Conservation (phyloP, 2,797 vertebrate genomes). For the Sylvia borin region DNA sequence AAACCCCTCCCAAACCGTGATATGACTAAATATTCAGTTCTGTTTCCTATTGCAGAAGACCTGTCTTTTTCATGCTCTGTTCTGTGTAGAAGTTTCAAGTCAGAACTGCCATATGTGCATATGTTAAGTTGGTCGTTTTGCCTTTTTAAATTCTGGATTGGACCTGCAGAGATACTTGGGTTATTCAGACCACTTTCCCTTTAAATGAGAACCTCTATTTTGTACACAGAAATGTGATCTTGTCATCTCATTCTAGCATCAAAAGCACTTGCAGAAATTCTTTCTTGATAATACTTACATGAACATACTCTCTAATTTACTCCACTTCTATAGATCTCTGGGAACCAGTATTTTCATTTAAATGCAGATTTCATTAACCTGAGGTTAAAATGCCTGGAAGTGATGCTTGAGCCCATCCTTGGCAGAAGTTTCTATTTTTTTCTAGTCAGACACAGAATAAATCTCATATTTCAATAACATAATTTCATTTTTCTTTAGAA, state of each 20-base stretch:
- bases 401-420: neutral
- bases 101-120: neutral
- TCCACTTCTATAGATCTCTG: neutral
- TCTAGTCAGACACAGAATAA: neutral
- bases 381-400: neutral
- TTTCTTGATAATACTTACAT: neutral
- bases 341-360: neutral
- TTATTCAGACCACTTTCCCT: neutral
- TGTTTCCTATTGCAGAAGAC: neutral
- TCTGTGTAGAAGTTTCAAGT: neutral
- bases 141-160: neutral
- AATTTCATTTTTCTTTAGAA: neutral
- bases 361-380: neutral
- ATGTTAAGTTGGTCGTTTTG: neutral
- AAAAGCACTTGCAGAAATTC: constrained; percentile 2
- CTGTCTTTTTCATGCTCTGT: neutral
- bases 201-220: neutral
- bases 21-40: neutral
- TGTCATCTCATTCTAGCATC: neutral
- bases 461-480: neutral
- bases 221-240: neutral
- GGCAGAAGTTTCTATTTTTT: neutral
- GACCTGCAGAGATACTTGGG: neutral
- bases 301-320: neutral
- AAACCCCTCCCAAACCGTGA: neutral